A percentile compares a stretch with the other conserved stretches of the same genome.
Conservation (phyloP, 2,797 vertebrate species). For the Orientallactaga sibirica region DNA sequence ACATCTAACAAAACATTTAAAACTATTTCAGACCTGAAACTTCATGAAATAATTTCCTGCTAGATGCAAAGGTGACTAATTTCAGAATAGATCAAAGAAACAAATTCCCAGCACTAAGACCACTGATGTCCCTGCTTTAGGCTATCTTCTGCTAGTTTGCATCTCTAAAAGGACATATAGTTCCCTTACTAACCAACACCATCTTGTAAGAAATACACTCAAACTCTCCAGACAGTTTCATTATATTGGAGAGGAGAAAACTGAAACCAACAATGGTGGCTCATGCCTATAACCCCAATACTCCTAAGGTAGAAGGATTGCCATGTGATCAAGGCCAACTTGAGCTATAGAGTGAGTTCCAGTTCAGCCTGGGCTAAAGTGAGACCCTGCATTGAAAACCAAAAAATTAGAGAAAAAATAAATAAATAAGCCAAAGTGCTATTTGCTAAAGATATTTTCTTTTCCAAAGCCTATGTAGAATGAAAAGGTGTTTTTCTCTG, state of each 20-base stretch:
- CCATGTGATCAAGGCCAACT: too few species aligned
- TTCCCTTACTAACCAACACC: neutral
- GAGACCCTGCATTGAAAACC: too few species aligned
- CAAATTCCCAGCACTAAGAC: neutral
- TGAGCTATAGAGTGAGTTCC: too few species aligned
- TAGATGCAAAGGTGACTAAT: slow-evolving; percentile 67
- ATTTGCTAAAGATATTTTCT: slow-evolving; percentile 45
- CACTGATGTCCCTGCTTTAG: neutral
- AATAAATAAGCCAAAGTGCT: neutral
- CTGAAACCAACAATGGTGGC: too few species aligned
- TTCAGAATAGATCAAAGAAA: slow-evolving; percentile 69
- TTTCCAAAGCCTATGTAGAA: slow-evolving; percentile 50
- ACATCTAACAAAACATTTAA: slow-evolving; percentile 63
- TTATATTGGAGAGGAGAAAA: neutral
- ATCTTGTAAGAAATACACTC: neutral
- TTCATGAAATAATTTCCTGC: slow-evolving; percentile 73
- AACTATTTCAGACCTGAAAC: neutral
- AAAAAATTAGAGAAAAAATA: too few species aligned
- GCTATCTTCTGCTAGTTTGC: neutral
- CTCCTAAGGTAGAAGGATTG: too few species aligned
- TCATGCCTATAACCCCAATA: too few species aligned
- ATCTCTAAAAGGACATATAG: neutral
- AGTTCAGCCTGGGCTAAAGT: too few species aligned
- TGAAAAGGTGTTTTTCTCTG: slow-evolving; percentile 63
- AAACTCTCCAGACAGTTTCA: neutral